Evolutionary conservation across 2,888 invertebrate species (phyloP), one percentile per base, ranked within the genome.

Genomic region (Melanophora roralis): DNA sequence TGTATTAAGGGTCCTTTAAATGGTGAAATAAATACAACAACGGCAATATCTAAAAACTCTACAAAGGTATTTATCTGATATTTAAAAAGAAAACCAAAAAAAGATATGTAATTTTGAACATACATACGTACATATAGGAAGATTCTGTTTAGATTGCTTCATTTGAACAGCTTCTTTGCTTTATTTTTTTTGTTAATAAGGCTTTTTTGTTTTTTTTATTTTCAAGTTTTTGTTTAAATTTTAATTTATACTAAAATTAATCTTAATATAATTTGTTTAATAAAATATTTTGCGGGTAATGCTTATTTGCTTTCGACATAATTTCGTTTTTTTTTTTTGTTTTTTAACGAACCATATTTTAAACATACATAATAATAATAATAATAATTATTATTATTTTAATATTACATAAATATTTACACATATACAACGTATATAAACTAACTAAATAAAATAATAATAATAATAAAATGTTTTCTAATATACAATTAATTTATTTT

Each of bases 231-330:
- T 83, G 51, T 71, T 81, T 71, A 77, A 74, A 72, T 68, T 80
- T 80, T 76, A 80, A 80, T 80, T 80, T 80, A 80, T 76, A 72
- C 80, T 80, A 80, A 76, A 80, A 72, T 80, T 80, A 80, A 80
- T 76, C 75, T 75, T 80, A 80, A 68, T 65, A n/a, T 75, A 71
- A 57, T 78, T 81, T 67, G 36, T 81, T 79, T 81, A 69, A 76
- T 83, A 81, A 82, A 82, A 81, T 83, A 82, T 78, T 80, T 82
- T 78, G 78, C 81, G 81, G 79, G 75, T 82, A 81, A 79, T 82
- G 81, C 81, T 76, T 78, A 62, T 81, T 73, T 82, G 74, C 71
- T 82, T 81, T 51, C n/a, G 64, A 78, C 78, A 73, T 49, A 69
- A 69, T 83, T 77, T 81, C 80, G 74, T 69, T 75, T 57, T 55